phyloP scores from a whole-genome alignment of 2,797 vertebrate genomes.

The Meda fulgida region DNA sequence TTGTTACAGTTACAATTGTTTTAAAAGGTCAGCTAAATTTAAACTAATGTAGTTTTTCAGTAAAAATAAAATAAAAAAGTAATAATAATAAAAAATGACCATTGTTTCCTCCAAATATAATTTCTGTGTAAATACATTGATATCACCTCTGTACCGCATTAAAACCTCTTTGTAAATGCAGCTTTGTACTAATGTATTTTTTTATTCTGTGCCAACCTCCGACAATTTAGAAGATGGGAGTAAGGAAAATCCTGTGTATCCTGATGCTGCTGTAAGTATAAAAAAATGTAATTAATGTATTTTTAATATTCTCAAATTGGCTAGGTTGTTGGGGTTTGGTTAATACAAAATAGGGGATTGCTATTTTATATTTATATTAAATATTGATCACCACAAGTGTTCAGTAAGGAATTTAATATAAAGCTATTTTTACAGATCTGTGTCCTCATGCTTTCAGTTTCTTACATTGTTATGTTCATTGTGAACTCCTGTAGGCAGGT shows the following conservation, averaged over 20 bases:
- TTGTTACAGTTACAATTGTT: neutral
- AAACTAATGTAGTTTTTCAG: neutral
- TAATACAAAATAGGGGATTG: neutral
- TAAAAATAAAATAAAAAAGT: too few species aligned
- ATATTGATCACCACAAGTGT: neutral
- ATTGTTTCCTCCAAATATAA: neutral
- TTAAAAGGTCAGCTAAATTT: too few species aligned
- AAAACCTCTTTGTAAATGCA: neutral
- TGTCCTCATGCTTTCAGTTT: too few species aligned
- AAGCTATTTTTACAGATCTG: too few species aligned
- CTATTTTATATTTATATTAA: neutral
- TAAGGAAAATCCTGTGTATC: neutral
- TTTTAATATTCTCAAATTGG: neutral
- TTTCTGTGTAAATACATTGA: neutral
- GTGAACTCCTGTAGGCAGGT: too few species aligned
- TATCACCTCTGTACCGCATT: neutral
- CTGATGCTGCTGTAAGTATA: slow-evolving; percentile 23
- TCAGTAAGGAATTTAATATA: too few species aligned
- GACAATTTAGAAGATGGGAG: neutral
- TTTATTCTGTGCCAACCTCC: neutral
- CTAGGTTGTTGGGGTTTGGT: neutral
- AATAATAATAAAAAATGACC: too few species aligned
- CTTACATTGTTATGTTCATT: too few species aligned
- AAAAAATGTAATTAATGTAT: neutral
- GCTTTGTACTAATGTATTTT: neutral